Conservation (phyloP, 2,113 vertebrate species). For the Pedetes capensis region DNA sequence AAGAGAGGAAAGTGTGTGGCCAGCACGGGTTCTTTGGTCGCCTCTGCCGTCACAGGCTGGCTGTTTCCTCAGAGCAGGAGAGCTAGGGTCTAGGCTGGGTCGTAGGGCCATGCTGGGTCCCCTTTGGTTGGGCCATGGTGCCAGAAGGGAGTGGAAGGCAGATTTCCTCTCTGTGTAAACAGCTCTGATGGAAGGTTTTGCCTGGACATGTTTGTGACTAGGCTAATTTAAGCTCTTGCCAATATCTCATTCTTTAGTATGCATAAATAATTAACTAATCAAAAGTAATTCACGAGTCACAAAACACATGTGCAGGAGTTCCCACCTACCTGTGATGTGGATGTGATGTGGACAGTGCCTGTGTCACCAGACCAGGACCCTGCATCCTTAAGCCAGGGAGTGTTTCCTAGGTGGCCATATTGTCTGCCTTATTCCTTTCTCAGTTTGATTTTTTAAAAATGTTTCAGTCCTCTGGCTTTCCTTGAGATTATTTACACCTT, state of each 20-base stretch:
- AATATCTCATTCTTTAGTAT: background rate
- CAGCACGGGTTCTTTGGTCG: background rate
- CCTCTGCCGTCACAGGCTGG: background rate
- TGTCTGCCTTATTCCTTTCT: background rate
- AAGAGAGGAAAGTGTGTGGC: background rate
- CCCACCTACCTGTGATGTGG: no score
- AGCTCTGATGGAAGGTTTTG: background rate
- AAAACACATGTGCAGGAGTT: background rate
- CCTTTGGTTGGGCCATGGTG: background rate
- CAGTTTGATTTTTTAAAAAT: background rate
- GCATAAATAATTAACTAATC: background rate
- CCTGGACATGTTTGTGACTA: background rate
- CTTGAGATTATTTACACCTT: background rate
- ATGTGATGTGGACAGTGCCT: no score
- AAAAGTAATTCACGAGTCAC: background rate
- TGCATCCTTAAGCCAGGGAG: no score
- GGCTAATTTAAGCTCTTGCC: background rate
- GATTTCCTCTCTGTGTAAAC: background rate
- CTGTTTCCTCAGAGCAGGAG: background rate
- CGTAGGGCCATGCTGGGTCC: background rate
- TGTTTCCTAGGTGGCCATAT: background rate
- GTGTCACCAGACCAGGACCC: background rate
- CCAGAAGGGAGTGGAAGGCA: background rate
- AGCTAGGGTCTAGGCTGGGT: background rate
- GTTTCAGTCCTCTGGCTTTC: background rate